Conservation (phyloP, 2,797 vertebrate genomes). For the Trachurus trachurus region DNA sequence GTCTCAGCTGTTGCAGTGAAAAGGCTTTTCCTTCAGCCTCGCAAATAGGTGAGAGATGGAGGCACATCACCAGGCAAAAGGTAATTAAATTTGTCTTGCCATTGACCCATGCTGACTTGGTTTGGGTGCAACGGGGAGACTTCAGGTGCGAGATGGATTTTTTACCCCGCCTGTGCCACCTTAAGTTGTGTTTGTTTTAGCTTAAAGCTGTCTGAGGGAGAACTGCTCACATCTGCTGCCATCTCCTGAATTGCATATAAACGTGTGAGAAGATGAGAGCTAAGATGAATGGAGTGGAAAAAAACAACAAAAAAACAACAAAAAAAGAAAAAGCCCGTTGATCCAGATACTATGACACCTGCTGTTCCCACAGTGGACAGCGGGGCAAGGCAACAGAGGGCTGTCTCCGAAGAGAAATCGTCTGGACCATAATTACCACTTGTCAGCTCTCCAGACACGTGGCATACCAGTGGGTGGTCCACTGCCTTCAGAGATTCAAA, state of each 20-base stretch:
- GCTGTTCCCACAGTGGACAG: constrained; percentile 66
- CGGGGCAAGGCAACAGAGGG: constrained; percentile 43
- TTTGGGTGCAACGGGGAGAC: constrained; percentile 39
- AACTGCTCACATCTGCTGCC: constrained; percentile 29
- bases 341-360: constrained; percentile 53
- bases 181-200: constrained; percentile 38
- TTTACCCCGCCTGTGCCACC: constrained; percentile 2
- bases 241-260: constrained; percentile 35
- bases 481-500: constrained; percentile 75
- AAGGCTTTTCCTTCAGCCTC: constrained; percentile 49
- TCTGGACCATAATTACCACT: constrained; percentile 76
- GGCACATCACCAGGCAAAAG: constrained; percentile 60
- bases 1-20: constrained; percentile 61
- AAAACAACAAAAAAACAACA: neutral
- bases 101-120: constrained; percentile 63
- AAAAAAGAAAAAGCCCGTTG: constrained; percentile 10
- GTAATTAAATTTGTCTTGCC: constrained; percentile 73
- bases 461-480: constrained; percentile 70
- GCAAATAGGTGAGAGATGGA: constrained; percentile 71
- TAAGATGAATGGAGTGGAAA: neutral
- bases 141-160: constrained; percentile 26
- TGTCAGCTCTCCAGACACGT: constrained; percentile 69
- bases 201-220: constrained; percentile 23
- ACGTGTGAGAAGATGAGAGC: constrained; percentile 33
- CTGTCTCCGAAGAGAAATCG: constrained; percentile 68